phyloP scores from a whole-genome alignment of 2,888 invertebrate genomes.

The Abrostola tripartita region DNA sequence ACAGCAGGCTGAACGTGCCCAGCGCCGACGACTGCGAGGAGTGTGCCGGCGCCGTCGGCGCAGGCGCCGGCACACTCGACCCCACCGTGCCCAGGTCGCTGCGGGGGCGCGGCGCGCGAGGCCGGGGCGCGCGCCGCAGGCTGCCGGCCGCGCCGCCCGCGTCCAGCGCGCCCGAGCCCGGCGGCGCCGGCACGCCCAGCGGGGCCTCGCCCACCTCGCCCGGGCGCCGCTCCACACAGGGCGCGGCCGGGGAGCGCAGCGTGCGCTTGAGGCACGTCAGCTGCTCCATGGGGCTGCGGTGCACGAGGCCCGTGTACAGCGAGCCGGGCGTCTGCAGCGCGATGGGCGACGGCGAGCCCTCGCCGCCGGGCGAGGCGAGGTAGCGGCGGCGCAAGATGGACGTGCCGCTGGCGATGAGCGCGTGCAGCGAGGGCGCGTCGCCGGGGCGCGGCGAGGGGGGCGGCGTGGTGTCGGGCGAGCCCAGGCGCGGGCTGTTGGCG shows the following conservation, averaged over 20 bases:
- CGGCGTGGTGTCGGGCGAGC: slow-evolving; percentile 88
- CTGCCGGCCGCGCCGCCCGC: slow-evolving; percentile 76
- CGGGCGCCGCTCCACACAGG: slow-evolving; percentile 78
- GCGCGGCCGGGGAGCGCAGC: slow-evolving; percentile 80
- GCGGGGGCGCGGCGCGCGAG: slow-evolving; percentile 80
- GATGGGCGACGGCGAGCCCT: slow-evolving; percentile 90
- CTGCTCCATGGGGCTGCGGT: slow-evolving; percentile 93
- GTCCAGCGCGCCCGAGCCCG: slow-evolving; percentile 89
- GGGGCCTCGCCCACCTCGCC: slow-evolving; percentile 67
- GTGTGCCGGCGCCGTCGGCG: slow-evolving; percentile 61
- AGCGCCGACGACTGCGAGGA: slow-evolving; percentile 81
- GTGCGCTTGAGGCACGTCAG: slow-evolving; percentile 91
- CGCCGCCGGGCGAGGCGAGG: slow-evolving; percentile 88
- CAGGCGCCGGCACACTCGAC: slow-evolving; percentile 88
- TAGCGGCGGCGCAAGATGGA: slow-evolving; percentile 83
- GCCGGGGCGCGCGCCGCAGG: slow-evolving; percentile 76
- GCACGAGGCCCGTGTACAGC: slow-evolving; percentile 89
- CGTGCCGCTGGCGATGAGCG: slow-evolving; percentile 85
- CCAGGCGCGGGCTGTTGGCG: slow-evolving; percentile 93
- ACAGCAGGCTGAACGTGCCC: slow-evolving; percentile 93
- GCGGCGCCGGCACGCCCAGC: slow-evolving; percentile 89
- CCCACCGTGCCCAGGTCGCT: slow-evolving; percentile 72
- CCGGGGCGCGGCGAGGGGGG: slow-evolving; percentile 90
- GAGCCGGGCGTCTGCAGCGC: slow-evolving; percentile 89
- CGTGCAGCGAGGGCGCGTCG: slow-evolving; percentile 84